Evolutionary conservation across 2,888 invertebrate genomes (phyloP).

Genomic region (Chaetogeoica ovagalla): DNA sequence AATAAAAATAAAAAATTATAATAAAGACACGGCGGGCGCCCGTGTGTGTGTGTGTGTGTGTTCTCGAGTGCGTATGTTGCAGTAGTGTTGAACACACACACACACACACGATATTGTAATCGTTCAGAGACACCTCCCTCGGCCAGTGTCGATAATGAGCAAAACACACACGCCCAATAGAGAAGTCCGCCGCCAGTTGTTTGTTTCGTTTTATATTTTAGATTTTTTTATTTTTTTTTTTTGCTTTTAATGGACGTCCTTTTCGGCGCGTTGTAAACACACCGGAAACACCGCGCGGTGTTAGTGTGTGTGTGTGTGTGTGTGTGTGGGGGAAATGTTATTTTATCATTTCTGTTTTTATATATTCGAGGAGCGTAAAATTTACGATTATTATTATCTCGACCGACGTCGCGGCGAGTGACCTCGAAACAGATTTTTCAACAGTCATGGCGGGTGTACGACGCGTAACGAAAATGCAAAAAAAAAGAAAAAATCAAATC

Average conservation of each 20-base stretch:
- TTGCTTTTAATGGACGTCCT: slow-evolving; percentile 42
- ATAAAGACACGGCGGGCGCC: slow-evolving; percentile 13
- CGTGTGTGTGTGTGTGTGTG: neutral
- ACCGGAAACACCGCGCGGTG: slow-evolving; percentile 47
- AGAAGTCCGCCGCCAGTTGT: slow-evolving; percentile 51
- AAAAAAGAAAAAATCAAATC: no score
- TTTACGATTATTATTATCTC: slow-evolving; percentile 52
- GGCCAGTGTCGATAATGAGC: slow-evolving; percentile 48
- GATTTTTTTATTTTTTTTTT: neutral
- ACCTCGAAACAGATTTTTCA: no score
- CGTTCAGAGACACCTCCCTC: slow-evolving; percentile 50
- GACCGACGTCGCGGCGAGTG: neutral
- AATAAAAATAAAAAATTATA: no score
- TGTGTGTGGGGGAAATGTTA: no score
- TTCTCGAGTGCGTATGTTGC: neutral
- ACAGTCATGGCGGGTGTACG: no score
- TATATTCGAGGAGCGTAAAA: slow-evolving; percentile 46
- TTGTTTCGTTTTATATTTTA: slow-evolving; percentile 1
- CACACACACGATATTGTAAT: slow-evolving; percentile 49
- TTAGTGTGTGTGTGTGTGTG: no score
- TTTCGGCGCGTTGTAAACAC: slow-evolving; percentile 41
- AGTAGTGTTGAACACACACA: slow-evolving; percentile 9
- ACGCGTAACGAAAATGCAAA: no score
- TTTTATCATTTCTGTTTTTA: neutral
- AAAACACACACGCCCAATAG: slow-evolving; percentile 38